A percentile compares a stretch with the other conserved stretches of the same genome.
Evolutionary conservation across 1,140 invertebrate species (phyloP).

Genomic region (Tyrophagus putrescentiae): DNA sequence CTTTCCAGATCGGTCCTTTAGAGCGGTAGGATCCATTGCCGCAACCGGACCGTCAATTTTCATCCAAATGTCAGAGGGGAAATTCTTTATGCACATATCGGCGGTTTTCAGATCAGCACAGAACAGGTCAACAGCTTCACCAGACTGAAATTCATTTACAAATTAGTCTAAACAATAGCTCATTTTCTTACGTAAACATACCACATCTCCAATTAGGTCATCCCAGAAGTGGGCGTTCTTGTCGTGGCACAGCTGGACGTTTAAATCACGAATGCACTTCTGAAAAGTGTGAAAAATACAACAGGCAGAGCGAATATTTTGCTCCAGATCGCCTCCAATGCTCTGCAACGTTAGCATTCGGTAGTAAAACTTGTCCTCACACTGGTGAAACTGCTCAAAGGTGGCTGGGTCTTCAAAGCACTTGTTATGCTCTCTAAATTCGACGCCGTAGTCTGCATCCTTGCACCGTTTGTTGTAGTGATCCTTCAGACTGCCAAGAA

Average conservation of each 20-base stretch:
- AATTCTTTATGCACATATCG: background rate
- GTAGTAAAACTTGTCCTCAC: background rate
- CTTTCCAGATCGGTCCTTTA: background rate
- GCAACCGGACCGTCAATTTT: background rate
- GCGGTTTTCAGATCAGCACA: background rate
- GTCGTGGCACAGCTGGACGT: background rate
- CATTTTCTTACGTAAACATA: no score
- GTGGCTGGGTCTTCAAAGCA: background rate
- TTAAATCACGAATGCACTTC: background rate
- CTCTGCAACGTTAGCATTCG: background rate
- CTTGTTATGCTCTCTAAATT: conserved; percentile 12
- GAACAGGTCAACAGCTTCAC: background rate
- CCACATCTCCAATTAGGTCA: background rate
- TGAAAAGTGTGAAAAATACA: background rate
- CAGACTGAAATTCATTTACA: no score
- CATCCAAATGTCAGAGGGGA: background rate
- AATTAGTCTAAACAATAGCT: no score
- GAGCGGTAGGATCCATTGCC: background rate
- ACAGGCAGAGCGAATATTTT: background rate
- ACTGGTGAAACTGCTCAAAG: conserved; percentile 12
- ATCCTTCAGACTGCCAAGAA: background rate
- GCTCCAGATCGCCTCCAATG: no score
- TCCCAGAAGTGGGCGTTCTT: conserved; percentile 5
- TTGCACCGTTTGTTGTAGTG: background rate
- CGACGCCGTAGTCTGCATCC: background rate